These are phyloP conservation scores for Fratercula arctica DNA, from an alignment of 2,797 vertebrate species.

Conservation along the genomic window DNA sequence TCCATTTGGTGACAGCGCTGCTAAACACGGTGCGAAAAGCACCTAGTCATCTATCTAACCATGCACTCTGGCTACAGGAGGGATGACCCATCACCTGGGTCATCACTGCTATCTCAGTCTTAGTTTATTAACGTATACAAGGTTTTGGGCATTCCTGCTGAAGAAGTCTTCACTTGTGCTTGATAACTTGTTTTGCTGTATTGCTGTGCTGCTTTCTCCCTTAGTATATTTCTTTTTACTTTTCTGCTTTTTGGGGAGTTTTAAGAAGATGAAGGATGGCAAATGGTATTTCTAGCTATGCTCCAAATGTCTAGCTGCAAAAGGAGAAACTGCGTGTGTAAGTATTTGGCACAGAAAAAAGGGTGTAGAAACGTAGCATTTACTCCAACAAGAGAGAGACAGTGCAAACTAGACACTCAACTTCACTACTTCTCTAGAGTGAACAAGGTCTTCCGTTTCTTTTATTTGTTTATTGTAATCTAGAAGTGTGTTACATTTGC, in stretches of 20 bases:
- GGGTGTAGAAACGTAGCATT: not conserved
- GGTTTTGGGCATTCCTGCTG: not conserved
- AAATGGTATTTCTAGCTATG: conserved; percentile 19
- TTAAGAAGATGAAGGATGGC: conserved; percentile 44
- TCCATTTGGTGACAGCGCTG: not conserved
- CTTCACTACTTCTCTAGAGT: not conserved
- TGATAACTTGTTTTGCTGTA: not conserved
- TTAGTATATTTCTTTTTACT: not conserved
- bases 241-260: conserved; percentile 16
- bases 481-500: not conserved
- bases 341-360: not conserved
- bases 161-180: not conserved
- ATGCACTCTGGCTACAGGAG: not conserved
- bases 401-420: not conserved
- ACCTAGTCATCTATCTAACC: not conserved
- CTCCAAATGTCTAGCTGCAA: not conserved
- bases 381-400: not conserved
- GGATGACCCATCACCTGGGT: not conserved
- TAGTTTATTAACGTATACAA: not conserved
- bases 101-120: not conserved
- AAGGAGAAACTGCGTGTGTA: not conserved
- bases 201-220: not conserved
- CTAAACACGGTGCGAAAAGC: not conserved
- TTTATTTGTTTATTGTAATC: not conserved
- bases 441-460: not conserved